These are phyloP conservation scores for Lycodopsis pacificus DNA, from an alignment of 2,797 vertebrate genomes.

Conservation along the genomic window DNA sequence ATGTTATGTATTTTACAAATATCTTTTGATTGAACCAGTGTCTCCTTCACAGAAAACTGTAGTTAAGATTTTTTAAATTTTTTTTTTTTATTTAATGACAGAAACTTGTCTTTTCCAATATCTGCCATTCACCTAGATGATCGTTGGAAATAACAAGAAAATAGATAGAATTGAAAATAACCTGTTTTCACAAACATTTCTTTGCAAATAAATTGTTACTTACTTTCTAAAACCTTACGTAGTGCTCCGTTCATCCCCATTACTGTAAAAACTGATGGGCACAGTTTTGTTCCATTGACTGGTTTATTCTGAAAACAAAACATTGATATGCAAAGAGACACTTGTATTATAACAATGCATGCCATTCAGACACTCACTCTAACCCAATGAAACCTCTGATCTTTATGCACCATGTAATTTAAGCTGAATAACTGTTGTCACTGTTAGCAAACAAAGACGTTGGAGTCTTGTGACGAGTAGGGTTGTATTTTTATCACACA, in stretches of 20 bases:
- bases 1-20: slow-evolving; percentile 43
- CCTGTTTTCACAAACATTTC: slow-evolving; percentile 39
- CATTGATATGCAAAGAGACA: slow-evolving; percentile 78
- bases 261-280: slow-evolving; percentile 55
- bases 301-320: slow-evolving; percentile 58
- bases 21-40: slow-evolving; percentile 36
- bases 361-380: slow-evolving; percentile 74
- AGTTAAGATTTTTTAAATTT: background rate
- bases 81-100: slow-evolving; percentile 11
- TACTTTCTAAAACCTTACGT: slow-evolving; percentile 41
- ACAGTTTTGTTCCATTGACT: slow-evolving; percentile 47
- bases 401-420: slow-evolving; percentile 81
- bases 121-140: slow-evolving; percentile 27
- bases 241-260: slow-evolving; percentile 50
- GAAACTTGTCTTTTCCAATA: slow-evolving; percentile 22
- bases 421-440: slow-evolving; percentile 78
- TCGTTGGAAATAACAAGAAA: slow-evolving; percentile 33
- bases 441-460: slow-evolving; percentile 74
- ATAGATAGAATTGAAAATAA: slow-evolving; percentile 31
- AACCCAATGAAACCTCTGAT: slow-evolving; percentile 78
- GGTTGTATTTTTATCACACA: slow-evolving; percentile 69
- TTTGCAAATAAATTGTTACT: slow-evolving; percentile 58
- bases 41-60: slow-evolving; percentile 32
- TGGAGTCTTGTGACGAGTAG: slow-evolving; percentile 65
- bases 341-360: slow-evolving; percentile 80